These are phyloP conservation scores for human (Homo sapiens) DNA, from an alignment of 2,113 vertebrate genomes.

Conservation along the genomic window DNA sequence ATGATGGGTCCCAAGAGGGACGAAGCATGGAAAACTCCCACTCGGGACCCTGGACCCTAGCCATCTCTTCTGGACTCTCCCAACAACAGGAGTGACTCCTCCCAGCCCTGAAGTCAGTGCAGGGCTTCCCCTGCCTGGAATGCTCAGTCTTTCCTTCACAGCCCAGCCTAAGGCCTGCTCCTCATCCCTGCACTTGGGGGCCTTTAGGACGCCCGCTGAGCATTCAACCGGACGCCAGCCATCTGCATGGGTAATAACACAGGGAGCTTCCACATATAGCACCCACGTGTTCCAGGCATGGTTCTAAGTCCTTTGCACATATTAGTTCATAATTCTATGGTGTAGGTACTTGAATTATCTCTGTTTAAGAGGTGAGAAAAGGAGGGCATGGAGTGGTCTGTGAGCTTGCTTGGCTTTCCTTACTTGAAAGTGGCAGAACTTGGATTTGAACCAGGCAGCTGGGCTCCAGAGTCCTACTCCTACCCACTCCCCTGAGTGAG, in stretches of 20 bases:
- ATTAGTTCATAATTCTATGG: fast-evolving
- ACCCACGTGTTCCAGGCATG: not conserved
- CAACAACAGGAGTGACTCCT: not conserved
- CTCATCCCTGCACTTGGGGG: not conserved
- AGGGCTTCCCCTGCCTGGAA: not conserved
- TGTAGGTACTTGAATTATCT: slow-evolving; percentile 33
- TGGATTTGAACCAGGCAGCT: slow-evolving; percentile 48
- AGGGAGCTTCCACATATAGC: not conserved
- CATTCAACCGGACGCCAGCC: not conserved
- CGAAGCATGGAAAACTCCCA: fast-evolving
- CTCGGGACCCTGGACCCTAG: not conserved
- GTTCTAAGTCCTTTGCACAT: not conserved
- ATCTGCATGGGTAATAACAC: not conserved
- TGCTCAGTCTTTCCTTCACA: not conserved
- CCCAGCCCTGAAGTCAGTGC: not conserved
- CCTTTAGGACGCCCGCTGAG: not conserved
- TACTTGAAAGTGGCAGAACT: not conserved
- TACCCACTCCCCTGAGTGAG: not conserved
- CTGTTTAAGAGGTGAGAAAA: slow-evolving; percentile 45
- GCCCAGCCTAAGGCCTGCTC: not conserved
- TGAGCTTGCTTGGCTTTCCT: not conserved
- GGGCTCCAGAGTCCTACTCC: not conserved
- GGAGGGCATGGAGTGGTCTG: slow-evolving; percentile 9
- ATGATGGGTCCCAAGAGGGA: not conserved
- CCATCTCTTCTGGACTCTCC: not conserved